These are phyloP conservation scores for Zaprionus gabonicus DNA, from an alignment of 1,140 invertebrate genomes.

Conservation along the genomic window DNA sequence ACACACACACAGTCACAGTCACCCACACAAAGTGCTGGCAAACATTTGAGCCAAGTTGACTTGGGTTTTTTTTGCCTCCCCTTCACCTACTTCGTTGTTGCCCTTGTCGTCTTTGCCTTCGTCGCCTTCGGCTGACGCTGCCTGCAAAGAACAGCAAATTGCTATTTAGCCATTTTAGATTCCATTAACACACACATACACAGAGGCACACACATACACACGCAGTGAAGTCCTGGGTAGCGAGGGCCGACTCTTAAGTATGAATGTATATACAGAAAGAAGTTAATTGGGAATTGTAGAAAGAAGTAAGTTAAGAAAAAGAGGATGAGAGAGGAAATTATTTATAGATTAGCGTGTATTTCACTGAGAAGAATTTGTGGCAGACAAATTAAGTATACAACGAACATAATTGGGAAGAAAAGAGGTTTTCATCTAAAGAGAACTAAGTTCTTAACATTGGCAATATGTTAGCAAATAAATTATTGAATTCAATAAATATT, in stretches of 20 bases:
- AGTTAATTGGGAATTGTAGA: background rate
- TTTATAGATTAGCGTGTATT: too few species aligned
- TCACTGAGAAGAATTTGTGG: too few species aligned
- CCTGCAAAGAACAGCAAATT: slow-evolving; percentile 71
- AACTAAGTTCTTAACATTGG: too few species aligned
- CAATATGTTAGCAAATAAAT: too few species aligned
- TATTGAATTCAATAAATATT: too few species aligned
- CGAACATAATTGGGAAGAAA: too few species aligned
- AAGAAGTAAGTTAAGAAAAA: too few species aligned
- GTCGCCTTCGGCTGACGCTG: slow-evolving; percentile 55
- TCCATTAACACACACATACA: slow-evolving; percentile 69
- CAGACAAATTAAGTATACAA: too few species aligned
- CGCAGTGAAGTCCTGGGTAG: background rate
- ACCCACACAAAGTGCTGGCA: slow-evolving; percentile 30
- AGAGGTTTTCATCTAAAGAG: fast-evolving
- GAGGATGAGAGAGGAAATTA: too few species aligned
- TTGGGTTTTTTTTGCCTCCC: slow-evolving; percentile 30
- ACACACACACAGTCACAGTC: slow-evolving; percentile 9
- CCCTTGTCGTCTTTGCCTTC: slow-evolving; percentile 32
- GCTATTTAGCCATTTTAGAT: slow-evolving; percentile 81
- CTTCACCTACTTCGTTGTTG: slow-evolving; percentile 51
- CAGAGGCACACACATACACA: slow-evolving; percentile 24
- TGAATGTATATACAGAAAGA: background rate
- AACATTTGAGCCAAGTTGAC: slow-evolving; percentile 52
- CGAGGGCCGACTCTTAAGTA: slow-evolving; percentile 5